These are phyloP conservation scores for Ariopsis seemanni DNA, from an alignment of 2,113 vertebrate genomes.

Conservation along the genomic window DNA sequence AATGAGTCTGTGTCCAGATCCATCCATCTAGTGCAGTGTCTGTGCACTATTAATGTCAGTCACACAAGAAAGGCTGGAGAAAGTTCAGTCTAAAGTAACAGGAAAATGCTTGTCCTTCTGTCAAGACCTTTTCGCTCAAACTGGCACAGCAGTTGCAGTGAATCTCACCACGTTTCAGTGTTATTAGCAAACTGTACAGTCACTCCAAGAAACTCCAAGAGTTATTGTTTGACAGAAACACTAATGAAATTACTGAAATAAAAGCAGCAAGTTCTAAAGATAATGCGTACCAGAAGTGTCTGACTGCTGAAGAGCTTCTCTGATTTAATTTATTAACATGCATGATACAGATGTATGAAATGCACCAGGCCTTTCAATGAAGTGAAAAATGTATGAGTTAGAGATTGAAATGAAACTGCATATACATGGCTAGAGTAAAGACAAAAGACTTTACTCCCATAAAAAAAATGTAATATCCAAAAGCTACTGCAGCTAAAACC, in stretches of 20 bases:
- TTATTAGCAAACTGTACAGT: neutral
- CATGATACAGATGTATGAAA: slow-evolving; percentile 23
- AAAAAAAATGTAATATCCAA: slow-evolving; percentile 6
- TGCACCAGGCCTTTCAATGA: slow-evolving; percentile 57
- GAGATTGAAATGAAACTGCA: slow-evolving; percentile 55
- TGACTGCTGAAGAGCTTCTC: slow-evolving; percentile 24
- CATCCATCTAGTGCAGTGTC: neutral
- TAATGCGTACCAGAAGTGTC: neutral
- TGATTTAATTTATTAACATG: slow-evolving; percentile 13
- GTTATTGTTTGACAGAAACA: neutral
- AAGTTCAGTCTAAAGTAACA: slow-evolving; percentile 39
- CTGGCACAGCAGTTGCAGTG: neutral
- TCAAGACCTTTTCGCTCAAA: slow-evolving; percentile 26
- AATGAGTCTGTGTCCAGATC: neutral
- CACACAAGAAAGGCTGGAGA: slow-evolving; percentile 29
- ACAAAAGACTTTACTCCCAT: neutral
- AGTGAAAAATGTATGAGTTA: slow-evolving; percentile 61
- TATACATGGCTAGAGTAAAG: neutral
- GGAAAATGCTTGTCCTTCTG: slow-evolving; percentile 16
- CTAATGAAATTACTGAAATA: neutral
- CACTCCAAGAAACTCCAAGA: neutral
- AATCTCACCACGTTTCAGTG: slow-evolving; percentile 7
- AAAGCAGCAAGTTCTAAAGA: neutral
- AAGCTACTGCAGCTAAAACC: neutral
- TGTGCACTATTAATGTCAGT: slow-evolving; percentile 27